These are phyloP conservation scores for Montipora capitata DNA, from an alignment of 92 coral and sea anemone genomes.

Conservation along the genomic window DNA sequence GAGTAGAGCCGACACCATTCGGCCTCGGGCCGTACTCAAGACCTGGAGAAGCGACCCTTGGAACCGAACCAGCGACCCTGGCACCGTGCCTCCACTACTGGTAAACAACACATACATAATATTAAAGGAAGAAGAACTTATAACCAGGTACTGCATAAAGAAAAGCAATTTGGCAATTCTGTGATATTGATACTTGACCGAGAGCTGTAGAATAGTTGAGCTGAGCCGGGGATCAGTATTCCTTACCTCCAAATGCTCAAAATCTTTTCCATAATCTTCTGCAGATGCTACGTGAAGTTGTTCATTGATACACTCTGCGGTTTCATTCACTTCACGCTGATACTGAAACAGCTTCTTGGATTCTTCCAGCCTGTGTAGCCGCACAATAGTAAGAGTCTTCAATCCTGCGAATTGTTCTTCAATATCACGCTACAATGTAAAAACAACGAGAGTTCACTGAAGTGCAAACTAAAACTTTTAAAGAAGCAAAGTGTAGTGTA, in stretches of 20 bases:
- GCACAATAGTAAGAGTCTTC: constrained; percentile 81
- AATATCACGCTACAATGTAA: constrained; percentile 81
- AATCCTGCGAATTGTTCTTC: constrained; percentile 94
- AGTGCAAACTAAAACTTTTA: too few species aligned
- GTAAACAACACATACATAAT: too few species aligned
- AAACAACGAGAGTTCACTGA: not conserved
- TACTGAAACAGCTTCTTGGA: constrained; percentile 92
- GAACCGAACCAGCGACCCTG: too few species aligned
- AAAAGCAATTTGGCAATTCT: too few species aligned
- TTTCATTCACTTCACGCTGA: constrained; percentile 93
- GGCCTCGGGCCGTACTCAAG: too few species aligned
- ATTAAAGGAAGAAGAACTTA: too few species aligned
- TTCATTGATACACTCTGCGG: constrained; percentile 95
- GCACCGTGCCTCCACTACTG: too few species aligned
- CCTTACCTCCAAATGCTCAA: constrained; percentile 93
- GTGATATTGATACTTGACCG: not conserved
- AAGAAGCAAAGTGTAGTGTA: too few species aligned
- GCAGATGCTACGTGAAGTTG: constrained; percentile 92
- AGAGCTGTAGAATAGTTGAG: not conserved
- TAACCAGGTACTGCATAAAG: too few species aligned
- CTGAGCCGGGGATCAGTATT: not conserved
- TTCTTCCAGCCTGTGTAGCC: constrained; percentile 89
- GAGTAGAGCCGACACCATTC: too few species aligned
- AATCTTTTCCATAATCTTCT: constrained; percentile 98
- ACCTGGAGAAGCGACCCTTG: too few species aligned